Evolutionary conservation across 2,888 invertebrate genomes (phyloP).

Genomic region (Stramonita haemastoma): DNA sequence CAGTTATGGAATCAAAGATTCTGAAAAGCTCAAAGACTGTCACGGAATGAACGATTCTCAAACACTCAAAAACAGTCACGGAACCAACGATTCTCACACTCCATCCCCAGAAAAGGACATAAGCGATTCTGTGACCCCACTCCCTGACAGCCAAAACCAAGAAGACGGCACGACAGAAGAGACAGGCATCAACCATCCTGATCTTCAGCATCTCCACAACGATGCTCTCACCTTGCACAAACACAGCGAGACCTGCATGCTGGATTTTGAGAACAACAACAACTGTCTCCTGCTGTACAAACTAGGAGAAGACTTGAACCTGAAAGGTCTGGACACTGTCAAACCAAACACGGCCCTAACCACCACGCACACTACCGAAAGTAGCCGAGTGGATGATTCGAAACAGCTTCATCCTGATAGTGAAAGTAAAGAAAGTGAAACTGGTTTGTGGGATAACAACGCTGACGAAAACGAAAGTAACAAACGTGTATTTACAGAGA

Average conservation of each 20-base stretch:
- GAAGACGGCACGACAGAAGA: not conserved
- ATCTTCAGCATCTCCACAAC: not conserved
- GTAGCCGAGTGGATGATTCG: too few species aligned
- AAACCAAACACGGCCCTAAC: too few species aligned
- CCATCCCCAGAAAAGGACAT: not conserved
- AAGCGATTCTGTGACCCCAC: not conserved
- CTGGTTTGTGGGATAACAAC: too few species aligned
- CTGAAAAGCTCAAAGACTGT: too few species aligned
- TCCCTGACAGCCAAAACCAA: not conserved
- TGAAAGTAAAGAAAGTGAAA: too few species aligned
- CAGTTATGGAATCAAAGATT: too few species aligned
- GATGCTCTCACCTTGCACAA: not conserved
- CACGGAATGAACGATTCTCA: too few species aligned
- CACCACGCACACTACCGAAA: too few species aligned
- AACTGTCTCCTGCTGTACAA: constrained; percentile 4
- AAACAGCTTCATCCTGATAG: too few species aligned
- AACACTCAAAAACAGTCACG: not conserved
- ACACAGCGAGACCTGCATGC: not conserved
- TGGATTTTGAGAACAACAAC: constrained; percentile 29
- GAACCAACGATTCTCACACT: not conserved
- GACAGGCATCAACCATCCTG: not conserved
- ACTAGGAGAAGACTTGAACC: not conserved
- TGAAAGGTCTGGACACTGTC: not conserved
- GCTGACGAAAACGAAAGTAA: too few species aligned
- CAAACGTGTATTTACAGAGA: too few species aligned